Evolutionary conservation across 92 coral and sea anemone species (phyloP).

Genomic region (Epizoanthus stellaris): DNA sequence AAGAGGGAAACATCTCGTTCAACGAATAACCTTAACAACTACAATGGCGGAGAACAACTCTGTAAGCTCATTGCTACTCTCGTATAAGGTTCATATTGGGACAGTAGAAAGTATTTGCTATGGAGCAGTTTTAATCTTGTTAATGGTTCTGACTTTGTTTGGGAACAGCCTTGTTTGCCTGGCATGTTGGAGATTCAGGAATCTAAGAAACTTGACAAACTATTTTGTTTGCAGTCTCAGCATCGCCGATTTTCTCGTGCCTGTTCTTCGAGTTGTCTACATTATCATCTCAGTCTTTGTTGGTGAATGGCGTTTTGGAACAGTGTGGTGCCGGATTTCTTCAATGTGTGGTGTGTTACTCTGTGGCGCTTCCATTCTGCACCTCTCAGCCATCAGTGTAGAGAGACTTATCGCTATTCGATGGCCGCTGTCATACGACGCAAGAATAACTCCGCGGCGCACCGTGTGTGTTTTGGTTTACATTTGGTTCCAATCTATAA

Average conservation of each 20-base stretch:
- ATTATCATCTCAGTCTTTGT: conserved; percentile 66
- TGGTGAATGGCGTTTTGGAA: conserved; percentile 83
- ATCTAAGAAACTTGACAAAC: conserved; percentile 82
- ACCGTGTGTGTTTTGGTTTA: conserved; percentile 58
- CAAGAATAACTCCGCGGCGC: conserved; percentile 70
- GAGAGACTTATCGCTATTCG: conserved; percentile 88
- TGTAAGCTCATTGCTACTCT: not conserved
- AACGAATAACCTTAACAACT: not conserved
- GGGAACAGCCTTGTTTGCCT: conserved; percentile 90
- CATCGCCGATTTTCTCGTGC: conserved; percentile 82
- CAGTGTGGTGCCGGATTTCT: conserved; percentile 81
- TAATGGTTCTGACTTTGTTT: conserved; percentile 60
- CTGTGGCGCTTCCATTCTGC: conserved; percentile 95
- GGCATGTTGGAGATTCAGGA: conserved; percentile 85
- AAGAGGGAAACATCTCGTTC: not conserved
- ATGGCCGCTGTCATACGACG: conserved; percentile 81
- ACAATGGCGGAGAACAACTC: not conserved
- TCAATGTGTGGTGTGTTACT: conserved; percentile 88
- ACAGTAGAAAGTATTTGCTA: conserved; percentile 50
- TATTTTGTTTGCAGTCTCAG: conserved; percentile 89
- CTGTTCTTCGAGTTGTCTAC: conserved; percentile 77
- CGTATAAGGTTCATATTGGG: conserved; percentile 42
- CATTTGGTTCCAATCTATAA: conserved; percentile 69
- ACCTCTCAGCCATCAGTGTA: conserved; percentile 83
- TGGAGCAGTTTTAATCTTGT: conserved; percentile 55